Evolutionary conservation across 2,113 vertebrate species (phyloP).

Genomic region (Zosterops hypoxanthus): DNA sequence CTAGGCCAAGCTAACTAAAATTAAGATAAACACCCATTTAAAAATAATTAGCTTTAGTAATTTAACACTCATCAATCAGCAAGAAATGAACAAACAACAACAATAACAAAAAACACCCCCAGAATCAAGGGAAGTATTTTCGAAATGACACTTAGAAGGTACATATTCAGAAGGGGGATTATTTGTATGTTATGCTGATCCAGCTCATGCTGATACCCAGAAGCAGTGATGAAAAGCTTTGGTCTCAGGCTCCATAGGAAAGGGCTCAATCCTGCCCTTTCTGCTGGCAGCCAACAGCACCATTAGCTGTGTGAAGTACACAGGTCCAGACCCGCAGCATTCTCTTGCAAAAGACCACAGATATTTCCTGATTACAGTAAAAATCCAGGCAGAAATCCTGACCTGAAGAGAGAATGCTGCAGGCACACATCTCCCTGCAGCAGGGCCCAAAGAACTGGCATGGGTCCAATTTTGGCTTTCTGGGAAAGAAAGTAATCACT

Average conservation of each 20-base stretch:
- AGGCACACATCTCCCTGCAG: neutral
- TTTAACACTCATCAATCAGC: neutral
- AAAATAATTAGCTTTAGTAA: neutral
- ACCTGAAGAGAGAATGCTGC: neutral
- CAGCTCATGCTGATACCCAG: neutral
- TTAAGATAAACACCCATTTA: neutral
- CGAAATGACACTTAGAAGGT: neutral
- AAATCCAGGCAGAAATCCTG: neutral
- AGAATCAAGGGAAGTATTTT: neutral
- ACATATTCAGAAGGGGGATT: neutral
- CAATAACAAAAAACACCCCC: neutral
- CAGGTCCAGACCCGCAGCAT: neutral
- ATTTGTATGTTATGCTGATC: neutral
- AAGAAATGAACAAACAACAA: neutral
- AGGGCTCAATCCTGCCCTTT: neutral
- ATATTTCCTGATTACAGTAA: neutral
- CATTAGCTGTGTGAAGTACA: neutral
- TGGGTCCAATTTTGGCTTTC: neutral
- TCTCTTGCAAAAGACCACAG: neutral
- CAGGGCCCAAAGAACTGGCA: neutral
- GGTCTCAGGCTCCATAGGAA: neutral
- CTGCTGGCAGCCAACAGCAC: neutral
- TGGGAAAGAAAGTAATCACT: neutral
- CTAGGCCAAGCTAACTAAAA: neutral
- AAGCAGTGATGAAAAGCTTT: neutral